Base-by-base conservation (phyloP, 2,888 invertebrate species). In the Lithodes maja region DNA sequence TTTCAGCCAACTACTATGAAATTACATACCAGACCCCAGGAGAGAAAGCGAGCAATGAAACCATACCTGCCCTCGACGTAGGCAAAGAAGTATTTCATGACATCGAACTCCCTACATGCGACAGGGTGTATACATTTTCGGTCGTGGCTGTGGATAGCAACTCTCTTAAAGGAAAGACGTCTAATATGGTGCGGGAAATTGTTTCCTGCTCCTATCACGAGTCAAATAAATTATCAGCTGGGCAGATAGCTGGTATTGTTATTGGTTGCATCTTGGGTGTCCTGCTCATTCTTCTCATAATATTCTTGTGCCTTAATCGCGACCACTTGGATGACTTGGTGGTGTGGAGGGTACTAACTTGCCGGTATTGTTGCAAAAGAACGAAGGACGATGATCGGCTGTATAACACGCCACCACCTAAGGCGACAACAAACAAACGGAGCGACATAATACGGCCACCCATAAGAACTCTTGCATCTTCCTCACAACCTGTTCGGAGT, bases 291-390 rank as follows among this genome's bases (percentile, higher is more conserved):
- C 52, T 84, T 50, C 50, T 86, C 2, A 80, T 86, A 12, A n/a
- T 86, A 5, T 90, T 81, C 17, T 55, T 90, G 12, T 55, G 71
- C 15, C 80, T 83, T 1, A 90, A 90, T n/a, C 75, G 90, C 49
- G 84, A 84, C 17, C 61, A 86, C 49, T 52, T 83, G 50, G 86
- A 90, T 55, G 86, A 90, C 12, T 7, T 86, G 5, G 52, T 69
- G 83, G 9, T 90, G n/a, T 90, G 90, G 90, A 52, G 74, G 49
- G 61, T 83, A 9, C 55, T 90, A 49, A 90, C 90, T 5, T 90
- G 90, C 84, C 69, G 80, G 49, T 49, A 17, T 33, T 78, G 85
- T 52, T 54, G 68, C 49, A 82, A 33, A 55, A 69, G 15, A 3
- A 77, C 52, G 52, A 78, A 83, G 15, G 79, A 83, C 33, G 83